Evolutionary conservation across 2,797 vertebrate genomes (phyloP).

Genomic region (Chiroxiphia lanceolata): DNA sequence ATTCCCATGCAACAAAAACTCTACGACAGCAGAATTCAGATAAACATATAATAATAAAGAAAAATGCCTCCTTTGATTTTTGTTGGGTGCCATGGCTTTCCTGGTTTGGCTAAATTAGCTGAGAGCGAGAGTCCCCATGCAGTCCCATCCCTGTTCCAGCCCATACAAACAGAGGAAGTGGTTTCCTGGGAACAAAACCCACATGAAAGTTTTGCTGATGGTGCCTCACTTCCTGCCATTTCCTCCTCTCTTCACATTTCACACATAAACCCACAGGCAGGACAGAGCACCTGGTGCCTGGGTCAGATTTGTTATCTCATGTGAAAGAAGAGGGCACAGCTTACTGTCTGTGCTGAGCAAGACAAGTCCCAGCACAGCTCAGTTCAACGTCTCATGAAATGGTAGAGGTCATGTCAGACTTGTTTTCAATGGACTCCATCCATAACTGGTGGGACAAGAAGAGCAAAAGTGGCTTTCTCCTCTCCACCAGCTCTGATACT

Average conservation of each 20-base stretch:
- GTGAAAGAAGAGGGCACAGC: not conserved
- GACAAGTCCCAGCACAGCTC: not conserved
- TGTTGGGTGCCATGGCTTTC: slow-evolving; percentile 32
- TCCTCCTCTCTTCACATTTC: slow-evolving; percentile 28
- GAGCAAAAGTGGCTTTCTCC: not conserved
- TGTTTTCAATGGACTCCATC: not conserved
- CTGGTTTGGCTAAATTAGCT: slow-evolving; percentile 27
- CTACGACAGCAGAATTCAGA: slow-evolving; percentile 33
- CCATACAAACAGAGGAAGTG: slow-evolving; percentile 62
- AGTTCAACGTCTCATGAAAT: rapidly evolving
- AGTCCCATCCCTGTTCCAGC: not conserved
- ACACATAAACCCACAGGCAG: not conserved
- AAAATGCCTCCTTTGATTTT: not conserved
- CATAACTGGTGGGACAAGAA: not conserved
- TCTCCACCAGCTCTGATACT: rapidly evolving
- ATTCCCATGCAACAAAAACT: slow-evolving; percentile 20
- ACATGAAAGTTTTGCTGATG: slow-evolving; percentile 46
- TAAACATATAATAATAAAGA: not conserved
- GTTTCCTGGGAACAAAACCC: slow-evolving; percentile 65
- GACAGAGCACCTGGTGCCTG: slow-evolving; percentile 7
- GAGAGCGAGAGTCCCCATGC: not conserved
- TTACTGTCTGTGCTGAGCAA: not conserved
- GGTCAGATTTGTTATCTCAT: not conserved
- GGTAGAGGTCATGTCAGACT: rapidly evolving
- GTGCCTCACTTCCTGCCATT: not conserved